Conservation (phyloP, 1,140 invertebrate species). For the Anagrus nilaparvatae region DNA sequence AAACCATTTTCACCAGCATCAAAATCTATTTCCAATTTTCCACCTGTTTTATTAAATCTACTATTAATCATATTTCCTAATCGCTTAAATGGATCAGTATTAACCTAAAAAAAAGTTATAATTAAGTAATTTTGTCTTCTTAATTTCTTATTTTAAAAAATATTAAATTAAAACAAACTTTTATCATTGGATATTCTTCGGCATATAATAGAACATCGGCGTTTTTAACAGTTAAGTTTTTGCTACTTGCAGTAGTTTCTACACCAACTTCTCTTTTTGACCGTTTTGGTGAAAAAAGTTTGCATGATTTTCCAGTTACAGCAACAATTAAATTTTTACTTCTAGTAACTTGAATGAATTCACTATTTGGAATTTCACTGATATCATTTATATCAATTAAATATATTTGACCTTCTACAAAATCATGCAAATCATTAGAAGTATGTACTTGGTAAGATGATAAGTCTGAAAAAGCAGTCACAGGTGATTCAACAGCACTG, state of each 20-base stretch:
- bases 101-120: constrained; percentile 4
- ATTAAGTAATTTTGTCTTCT: background rate
- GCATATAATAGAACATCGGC: constrained; percentile 26
- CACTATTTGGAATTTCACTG: constrained; percentile 25
- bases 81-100: constrained; percentile 1
- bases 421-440: constrained; percentile 21
- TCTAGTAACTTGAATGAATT: constrained; percentile 20
- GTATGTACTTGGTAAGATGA: constrained; percentile 23
- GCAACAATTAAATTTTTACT: constrained; percentile 25
- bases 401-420: constrained; percentile 22
- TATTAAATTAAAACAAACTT: constrained; percentile 21
- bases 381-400: constrained; percentile 22
- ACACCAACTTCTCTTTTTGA: constrained; percentile 20
- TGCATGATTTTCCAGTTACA: constrained; percentile 32
- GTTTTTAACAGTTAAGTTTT: too few species aligned
- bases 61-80: background rate
- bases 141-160: too few species aligned
- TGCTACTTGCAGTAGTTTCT: too few species aligned
- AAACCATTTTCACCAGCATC: too few species aligned
- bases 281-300: constrained; percentile 19
- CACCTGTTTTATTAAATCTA: background rate
- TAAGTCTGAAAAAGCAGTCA: constrained; percentile 24
- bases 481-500: constrained; percentile 26
- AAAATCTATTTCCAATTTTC: too few species aligned
- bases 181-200: constrained; percentile 17